Evolutionary conservation across 2,888 invertebrate species (phyloP).

Genomic region (Oxytorus armatus): DNA sequence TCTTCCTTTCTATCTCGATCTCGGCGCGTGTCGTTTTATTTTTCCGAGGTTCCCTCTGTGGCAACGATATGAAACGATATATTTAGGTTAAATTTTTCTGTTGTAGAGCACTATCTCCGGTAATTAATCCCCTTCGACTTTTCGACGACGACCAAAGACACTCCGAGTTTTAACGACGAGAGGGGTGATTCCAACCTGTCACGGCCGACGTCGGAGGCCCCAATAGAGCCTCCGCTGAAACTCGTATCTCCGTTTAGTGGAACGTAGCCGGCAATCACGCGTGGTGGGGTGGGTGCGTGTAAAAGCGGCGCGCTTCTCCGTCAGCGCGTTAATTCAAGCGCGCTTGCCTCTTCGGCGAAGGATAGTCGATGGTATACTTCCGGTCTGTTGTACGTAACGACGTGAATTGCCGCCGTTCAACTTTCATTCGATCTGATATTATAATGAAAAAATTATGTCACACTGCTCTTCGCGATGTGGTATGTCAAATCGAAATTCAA

Average conservation of each 20-base stretch:
- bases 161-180: slow-evolving; percentile 62
- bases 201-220: slow-evolving; percentile 76
- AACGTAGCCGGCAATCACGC: slow-evolving; percentile 68
- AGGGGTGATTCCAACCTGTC: slow-evolving; percentile 73
- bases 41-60: not conserved
- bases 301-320: slow-evolving; percentile 55
- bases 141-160: slow-evolving; percentile 58
- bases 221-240: slow-evolving; percentile 69
- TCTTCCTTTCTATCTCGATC: not conserved
- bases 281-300: slow-evolving; percentile 67
- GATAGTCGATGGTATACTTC: slow-evolving; percentile 35
- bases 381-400: not conserved
- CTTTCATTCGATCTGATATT: slow-evolving; percentile 37
- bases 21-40: not conserved
- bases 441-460: slow-evolving; percentile 11
- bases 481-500: slow-evolving; percentile 70
- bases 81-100: slow-evolving; percentile 20
- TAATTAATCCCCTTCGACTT: slow-evolving; percentile 40
- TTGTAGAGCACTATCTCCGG: slow-evolving; percentile 15
- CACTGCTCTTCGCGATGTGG: slow-evolving; percentile 43
- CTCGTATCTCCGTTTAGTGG: slow-evolving; percentile 60
- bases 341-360: slow-evolving; percentile 61
- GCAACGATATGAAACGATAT: slow-evolving; percentile 14
- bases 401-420: not conserved
- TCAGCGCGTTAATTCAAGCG: slow-evolving; percentile 55